Percentiles rank a stretch among this genome's conserved stretches.
Evolutionary conservation across 2,113 vertebrate genomes (phyloP).

Genomic region (Sturnus vulgaris): DNA sequence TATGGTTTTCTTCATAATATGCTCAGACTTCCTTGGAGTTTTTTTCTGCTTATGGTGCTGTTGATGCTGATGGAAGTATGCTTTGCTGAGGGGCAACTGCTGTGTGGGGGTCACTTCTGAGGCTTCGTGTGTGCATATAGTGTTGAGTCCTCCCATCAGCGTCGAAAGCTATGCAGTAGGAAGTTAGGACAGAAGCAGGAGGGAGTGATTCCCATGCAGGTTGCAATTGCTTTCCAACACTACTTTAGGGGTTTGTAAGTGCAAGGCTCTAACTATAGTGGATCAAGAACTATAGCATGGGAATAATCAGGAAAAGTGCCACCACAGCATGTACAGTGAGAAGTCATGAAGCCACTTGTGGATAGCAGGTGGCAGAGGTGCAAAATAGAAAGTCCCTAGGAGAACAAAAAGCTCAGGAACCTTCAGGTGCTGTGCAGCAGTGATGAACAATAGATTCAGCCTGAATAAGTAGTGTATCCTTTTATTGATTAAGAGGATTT

Average conservation of each 20-base stretch:
- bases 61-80: neutral
- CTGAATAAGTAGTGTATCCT: neutral
- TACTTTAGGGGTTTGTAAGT: neutral
- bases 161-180: neutral
- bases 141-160: neutral
- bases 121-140: neutral
- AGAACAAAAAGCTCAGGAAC: neutral
- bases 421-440: neutral
- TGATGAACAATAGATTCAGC: neutral
- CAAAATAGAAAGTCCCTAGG: neutral
- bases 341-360: neutral
- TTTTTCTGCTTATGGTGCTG: neutral
- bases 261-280: neutral
- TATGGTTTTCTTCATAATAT: neutral
- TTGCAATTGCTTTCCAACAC: neutral
- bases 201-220: neutral
- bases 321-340: neutral
- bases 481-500: neutral
- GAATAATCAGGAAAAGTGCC: neutral
- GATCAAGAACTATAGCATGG: neutral
- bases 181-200: neutral
- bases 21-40: neutral
- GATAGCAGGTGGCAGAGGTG: neutral
- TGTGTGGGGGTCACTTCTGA: fast-evolving
- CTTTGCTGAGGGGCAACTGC: neutral